A percentile compares a stretch with the other conserved stretches of the same genome.
Evolutionary conservation across 1,140 invertebrate species (phyloP).

Genomic region (Drosophila miranda): DNA sequence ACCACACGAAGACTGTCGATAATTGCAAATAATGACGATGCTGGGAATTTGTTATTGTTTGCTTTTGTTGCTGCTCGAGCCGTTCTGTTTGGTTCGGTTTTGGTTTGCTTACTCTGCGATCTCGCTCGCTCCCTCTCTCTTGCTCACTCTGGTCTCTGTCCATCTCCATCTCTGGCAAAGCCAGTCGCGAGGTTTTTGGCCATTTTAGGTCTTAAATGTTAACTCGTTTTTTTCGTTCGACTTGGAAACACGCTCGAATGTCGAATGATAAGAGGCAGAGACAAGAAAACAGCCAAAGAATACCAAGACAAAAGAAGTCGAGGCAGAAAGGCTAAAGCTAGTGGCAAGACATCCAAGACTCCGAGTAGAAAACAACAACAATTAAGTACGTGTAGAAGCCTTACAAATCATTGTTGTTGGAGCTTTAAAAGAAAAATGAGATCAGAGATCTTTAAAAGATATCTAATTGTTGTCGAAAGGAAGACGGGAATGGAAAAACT

Average conservation of each 20-base stretch:
- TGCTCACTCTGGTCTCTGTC: background rate
- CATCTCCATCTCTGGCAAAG: conserved; percentile 19
- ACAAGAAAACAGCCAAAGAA: conserved; percentile 54
- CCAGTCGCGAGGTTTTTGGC: conserved; percentile 44
- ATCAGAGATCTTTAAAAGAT: conserved; percentile 43
- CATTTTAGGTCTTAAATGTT: conserved; percentile 77
- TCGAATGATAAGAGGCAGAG: conserved; percentile 66
- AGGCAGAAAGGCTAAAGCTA: conserved; percentile 39
- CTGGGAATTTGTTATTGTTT: conserved; percentile 62
- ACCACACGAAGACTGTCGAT: conserved; percentile 73
- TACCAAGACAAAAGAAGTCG: conserved; percentile 62
- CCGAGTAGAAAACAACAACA: conserved; percentile 15
- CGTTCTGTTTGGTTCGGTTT: conserved; percentile 11
- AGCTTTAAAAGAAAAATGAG: conserved; percentile 26
- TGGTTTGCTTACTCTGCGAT: conserved; percentile 49
- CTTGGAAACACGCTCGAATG: conserved; percentile 62
- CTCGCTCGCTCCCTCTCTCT: conserved; percentile 17
- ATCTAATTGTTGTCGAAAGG: conserved; percentile 17
- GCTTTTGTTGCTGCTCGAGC: conserved; percentile 31
- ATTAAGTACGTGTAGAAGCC: conserved; percentile 34
- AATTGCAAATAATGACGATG: conserved; percentile 78
- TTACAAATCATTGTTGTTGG: conserved; percentile 39
- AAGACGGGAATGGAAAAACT: background rate
- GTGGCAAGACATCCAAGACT: conserved; percentile 38
- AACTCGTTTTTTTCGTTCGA: conserved; percentile 64